Evolutionary conservation across 2,113 vertebrate genomes (phyloP), one percentile per base, ranked within the genome.

Genomic region (Macroglossus sobrinus): DNA sequence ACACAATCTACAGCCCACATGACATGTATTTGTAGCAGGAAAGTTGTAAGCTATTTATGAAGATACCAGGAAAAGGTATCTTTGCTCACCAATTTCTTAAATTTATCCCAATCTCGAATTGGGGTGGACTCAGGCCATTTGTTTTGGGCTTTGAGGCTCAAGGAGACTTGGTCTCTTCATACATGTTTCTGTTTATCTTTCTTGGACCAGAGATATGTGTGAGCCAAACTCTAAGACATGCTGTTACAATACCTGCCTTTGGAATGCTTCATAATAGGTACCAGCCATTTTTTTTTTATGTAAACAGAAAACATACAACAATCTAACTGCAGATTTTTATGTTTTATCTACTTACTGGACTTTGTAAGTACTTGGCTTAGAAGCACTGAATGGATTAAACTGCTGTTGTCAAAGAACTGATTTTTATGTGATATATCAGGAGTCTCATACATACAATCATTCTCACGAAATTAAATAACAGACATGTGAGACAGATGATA

Each of bases 391-490:
- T 66, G 4, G 53, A 57, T 59, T 50, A 78, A 75, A n/a, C 5
- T 47, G 2, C 4, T 1, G 45, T 16, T 24, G 24, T 43, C 6
- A 33, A 19, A 75, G 9, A 66, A 57, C 43, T 80, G 2, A 84
- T 45, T 93, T 93, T 76, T 74, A 30, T 57, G 10, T 35, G 2
- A 69, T 26, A 81, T 4, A 72, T 88, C 13, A 68, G 1, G 2
- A 63, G 92, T 74, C 2, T 1, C 2, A 86, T 9, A 61, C 11
- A 43, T 53, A 14, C 5, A 89, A 18, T 74, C 38, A 66, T 71
- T 72, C 4, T 75, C 53, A 86, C n/a, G 10, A 87, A 64, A 76
- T 84, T 59, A 84, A 96, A 53, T 87, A 84, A 50, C 9, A 45
- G 4, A 82, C 28, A 35, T 33, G 14, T 81, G 5, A 19, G 22